These are phyloP conservation scores for Brachyistius frenatus DNA, from an alignment of 2,113 vertebrate genomes.

Conservation along the genomic window DNA sequence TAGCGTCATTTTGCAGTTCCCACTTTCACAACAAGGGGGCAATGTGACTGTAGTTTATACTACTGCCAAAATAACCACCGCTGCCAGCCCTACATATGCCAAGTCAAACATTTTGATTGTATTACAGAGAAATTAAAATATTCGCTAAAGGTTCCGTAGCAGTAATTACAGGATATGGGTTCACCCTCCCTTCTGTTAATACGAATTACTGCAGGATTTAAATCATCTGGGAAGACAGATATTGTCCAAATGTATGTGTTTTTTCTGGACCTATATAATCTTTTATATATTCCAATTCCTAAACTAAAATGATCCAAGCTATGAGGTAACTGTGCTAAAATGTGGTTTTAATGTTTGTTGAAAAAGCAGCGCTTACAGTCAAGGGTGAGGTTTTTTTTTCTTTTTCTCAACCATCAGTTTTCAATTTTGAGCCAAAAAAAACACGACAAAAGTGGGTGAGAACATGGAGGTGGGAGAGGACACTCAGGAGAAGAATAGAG, in stretches of 20 bases:
- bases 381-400: not conserved
- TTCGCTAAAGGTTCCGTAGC: not conserved
- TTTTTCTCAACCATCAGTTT: not conserved
- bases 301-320: too few relatives aligned
- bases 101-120: not conserved
- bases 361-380: not conserved
- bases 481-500: not conserved
- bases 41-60: too few relatives aligned
- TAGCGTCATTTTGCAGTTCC: not conserved
- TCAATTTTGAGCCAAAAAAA: constrained; percentile 39
- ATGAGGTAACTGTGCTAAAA: too few relatives aligned
- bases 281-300: not conserved
- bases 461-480: not conserved
- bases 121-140: not conserved
- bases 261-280: not conserved
- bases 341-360: not conserved
- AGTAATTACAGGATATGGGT: not conserved
- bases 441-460: not conserved
- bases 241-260: not conserved
- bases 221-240: not conserved
- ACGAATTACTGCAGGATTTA: not conserved
- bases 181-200: not conserved
- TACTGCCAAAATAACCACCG: too few relatives aligned
- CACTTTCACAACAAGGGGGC: not conserved
- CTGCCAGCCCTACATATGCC: not conserved